Percentiles rank a stretch among this genome's conserved stretches.
phyloP scores from a whole-genome alignment of 2,113 vertebrate species.

The Pterocles burchelli region DNA sequence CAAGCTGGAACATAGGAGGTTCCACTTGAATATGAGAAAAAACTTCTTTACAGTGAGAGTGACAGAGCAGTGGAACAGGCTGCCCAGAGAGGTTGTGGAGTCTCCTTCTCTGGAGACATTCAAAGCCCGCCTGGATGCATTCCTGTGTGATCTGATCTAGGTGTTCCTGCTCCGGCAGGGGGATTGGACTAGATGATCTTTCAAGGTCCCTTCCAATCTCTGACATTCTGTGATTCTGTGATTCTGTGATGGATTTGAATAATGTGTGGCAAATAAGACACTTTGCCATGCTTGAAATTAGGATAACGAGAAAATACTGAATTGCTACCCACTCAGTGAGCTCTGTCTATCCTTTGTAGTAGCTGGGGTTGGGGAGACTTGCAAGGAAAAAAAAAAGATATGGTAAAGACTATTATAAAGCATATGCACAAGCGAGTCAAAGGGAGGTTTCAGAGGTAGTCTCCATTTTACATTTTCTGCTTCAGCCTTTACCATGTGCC shows the following conservation, averaged over 20 bases:
- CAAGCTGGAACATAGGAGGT: too few relatives aligned
- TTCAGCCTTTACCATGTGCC: neutral
- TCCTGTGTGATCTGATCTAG: too few relatives aligned
- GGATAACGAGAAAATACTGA: neutral
- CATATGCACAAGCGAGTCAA: neutral
- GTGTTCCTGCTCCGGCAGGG: too few relatives aligned
- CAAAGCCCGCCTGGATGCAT: too few relatives aligned
- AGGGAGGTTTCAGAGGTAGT: neutral
- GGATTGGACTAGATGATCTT: too few relatives aligned
- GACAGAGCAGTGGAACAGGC: too few relatives aligned
- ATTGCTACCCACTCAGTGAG: neutral
- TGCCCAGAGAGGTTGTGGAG: too few relatives aligned
- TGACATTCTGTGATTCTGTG: too few relatives aligned
- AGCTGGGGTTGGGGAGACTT: neutral
- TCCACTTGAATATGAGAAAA: too few relatives aligned
- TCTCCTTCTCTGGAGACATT: too few relatives aligned
- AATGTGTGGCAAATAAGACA: conserved; percentile 1
- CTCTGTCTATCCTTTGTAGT: neutral
- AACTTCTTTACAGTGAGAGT: too few relatives aligned
- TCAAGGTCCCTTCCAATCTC: too few relatives aligned
- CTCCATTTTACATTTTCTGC: neutral
- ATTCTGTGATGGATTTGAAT: neutral
- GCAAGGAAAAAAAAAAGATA: neutral
- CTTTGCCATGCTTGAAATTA: conserved; percentile 1
- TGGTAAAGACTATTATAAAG: neutral